Conservation (phyloP, 2,888 invertebrate species). For the Tipula unca region DNA sequence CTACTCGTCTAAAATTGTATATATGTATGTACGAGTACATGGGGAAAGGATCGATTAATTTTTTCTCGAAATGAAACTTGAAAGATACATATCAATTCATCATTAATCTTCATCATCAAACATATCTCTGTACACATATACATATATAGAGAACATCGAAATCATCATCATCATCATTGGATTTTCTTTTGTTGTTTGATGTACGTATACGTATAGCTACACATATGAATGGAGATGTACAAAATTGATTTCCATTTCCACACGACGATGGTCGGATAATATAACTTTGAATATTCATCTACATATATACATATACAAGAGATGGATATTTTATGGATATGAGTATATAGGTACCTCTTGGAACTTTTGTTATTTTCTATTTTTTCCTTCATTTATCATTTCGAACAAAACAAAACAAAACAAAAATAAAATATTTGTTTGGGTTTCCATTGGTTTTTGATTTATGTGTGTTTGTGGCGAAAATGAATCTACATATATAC, state of each 20-base stretch:
- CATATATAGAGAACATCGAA: background rate
- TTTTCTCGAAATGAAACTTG: background rate
- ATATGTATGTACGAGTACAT: background rate
- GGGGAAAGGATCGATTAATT: background rate
- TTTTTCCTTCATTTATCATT: background rate
- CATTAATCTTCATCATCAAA: constrained; percentile 8
- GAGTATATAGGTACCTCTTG: background rate
- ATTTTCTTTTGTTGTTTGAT: background rate
- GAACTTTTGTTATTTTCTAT: background rate
- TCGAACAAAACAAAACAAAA: background rate
- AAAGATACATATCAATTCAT: background rate
- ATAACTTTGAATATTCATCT: background rate
- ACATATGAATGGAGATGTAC: background rate
- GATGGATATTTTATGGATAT: background rate
- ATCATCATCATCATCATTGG: background rate
- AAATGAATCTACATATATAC: background rate
- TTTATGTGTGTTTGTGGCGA: background rate
- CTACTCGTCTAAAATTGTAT: background rate
- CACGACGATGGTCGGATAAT: background rate
- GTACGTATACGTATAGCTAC: background rate
- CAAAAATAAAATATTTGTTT: background rate
- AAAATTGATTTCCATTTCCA: background rate
- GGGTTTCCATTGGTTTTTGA: background rate
- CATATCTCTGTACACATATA: background rate
- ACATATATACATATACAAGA: no score